Percentiles rank a stretch among this genome's conserved stretches.
Conservation (phyloP, 2,113 vertebrate species). For the Saccopteryx leptura region DNA sequence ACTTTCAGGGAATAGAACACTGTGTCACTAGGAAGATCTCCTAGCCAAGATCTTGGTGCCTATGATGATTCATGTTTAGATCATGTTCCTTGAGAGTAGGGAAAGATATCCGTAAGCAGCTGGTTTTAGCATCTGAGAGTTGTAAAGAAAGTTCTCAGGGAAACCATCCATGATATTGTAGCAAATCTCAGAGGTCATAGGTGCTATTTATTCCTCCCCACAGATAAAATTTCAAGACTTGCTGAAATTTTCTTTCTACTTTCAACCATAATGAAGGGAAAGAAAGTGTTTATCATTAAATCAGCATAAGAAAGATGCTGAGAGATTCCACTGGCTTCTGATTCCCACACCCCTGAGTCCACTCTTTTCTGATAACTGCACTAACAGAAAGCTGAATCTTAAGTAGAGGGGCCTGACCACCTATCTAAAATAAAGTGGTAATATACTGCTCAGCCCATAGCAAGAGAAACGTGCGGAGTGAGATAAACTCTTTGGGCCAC, state of each 20-base stretch:
- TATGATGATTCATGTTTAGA: conserved; percentile 81
- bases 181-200: conserved; percentile 68
- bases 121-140: conserved; percentile 72
- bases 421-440: background rate
- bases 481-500: background rate
- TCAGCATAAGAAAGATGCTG: background rate
- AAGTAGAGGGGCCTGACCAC: background rate
- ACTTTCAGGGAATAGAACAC: conserved; percentile 53
- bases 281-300: conserved; percentile 13
- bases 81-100: conserved; percentile 85
- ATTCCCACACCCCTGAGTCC: background rate
- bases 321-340: background rate
- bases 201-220: background rate
- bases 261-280: background rate
- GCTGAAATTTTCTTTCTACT: conserved; percentile 40
- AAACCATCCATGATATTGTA: conserved; percentile 62
- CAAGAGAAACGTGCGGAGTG: background rate
- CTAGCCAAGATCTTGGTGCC: conserved; percentile 72
- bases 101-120: conserved; percentile 71
- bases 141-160: conserved; percentile 61
- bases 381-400: background rate
- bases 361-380: background rate
- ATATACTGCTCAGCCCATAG: background rate
- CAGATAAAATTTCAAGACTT: conserved; percentile 61
- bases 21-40: conserved; percentile 75